Base-by-base conservation (phyloP, 37 sponge, comb jelly and placozoan species). In the Lycopodina hypogea region DNA sequence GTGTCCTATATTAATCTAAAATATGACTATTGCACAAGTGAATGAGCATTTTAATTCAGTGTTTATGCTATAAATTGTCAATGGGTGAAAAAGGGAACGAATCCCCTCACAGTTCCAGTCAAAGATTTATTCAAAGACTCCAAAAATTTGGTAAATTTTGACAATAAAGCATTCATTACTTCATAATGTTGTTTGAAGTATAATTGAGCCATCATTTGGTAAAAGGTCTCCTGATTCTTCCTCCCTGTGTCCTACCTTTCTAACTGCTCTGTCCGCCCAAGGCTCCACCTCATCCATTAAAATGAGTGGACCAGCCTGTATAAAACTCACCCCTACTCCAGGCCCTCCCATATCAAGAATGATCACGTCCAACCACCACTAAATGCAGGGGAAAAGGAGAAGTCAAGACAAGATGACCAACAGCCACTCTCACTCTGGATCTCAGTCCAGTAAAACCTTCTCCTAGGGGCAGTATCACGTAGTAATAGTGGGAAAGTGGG, bases 231-330 rank as follows among this genome's bases (percentile, higher is more conserved):
- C 69, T 53, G 51, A n/a, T n/a, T n/a, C 22, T 8, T 62, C 66
- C n/a, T 32, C 30, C 40, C 50, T 75, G 33, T 57, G 69, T 8
- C 35, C 76, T 45, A 68, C 82, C 42, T 75, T 75, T 76, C 76
- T 75, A 21, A 75, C 83, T 22, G 68, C 83, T 35, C 42, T 83
- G 68, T 75, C 83, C 40, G 24, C 56, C 76, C 77, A 76, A 48
- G 22, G 76, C 56, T 83, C 83, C 40, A n/a, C n/a, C 61, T 64
- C 74, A 0, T 67, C 77, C 56, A 56, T 83, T 28, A 61, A 76
- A 22, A 58, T 83, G 41, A 24, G 55, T 57, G 59, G 56, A 1
- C 12, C 39, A 0, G 17, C 60, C 51, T 39, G 21, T 6, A 0
- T 68, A 1, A 37, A 50, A 26, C 35, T 30, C 51, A 68, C 67